Base-by-base conservation (phyloP, 2,888 invertebrate species). In the Drosophila eohydei region DNA sequence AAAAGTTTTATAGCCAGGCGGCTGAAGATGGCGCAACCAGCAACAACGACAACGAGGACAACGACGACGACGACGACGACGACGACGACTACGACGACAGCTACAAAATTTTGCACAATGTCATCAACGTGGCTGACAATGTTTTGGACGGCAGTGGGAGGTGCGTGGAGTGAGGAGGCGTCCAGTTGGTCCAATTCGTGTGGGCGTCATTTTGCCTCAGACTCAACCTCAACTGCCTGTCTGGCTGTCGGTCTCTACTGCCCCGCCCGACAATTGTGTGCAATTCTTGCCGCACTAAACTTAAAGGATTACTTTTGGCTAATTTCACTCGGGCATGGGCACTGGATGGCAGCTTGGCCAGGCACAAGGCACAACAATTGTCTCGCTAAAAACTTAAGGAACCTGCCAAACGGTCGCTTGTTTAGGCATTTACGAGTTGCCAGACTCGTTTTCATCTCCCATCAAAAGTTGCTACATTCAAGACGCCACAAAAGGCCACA, bases 261-360 rank as follows among this genome's bases (percentile, higher is more conserved):
- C 30, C 71, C 34, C 40, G 66, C 62, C 71, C 80, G 67, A 67
- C 86, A 80, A 85, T 85, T 85, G 81, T 80, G 76, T 74, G 86
- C 85, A 84, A 85, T 78, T 83, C 75, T 76, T 78, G 84, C 69
- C 71, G 84, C 70, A 78, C 73, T 68, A 81, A 83, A 85, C 87
- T 87, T 87, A 86, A 87, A 85, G 87, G 86, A 86, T 86, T 86
- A 86, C 82, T 86, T 85, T 82, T 82, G 76, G 86, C 87, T 86
- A 86, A 87, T 86, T 86, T 87, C 60, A 76, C 83, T 73, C 56
- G 61, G 72, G 65, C 58, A 60, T 58, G 66, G 52, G 48, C 30
- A 56, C 30, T 60, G 57, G 51, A 38, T 52, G 43, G 16, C 56
- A 50, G 26, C 32, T 44, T 21, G 38, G 21, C 32, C 56, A 52